A percentile compares a stretch with the other conserved stretches of the same genome.
phyloP scores from a whole-genome alignment of 2,113 vertebrate genomes.

The Ageneiosus marmoratus region DNA sequence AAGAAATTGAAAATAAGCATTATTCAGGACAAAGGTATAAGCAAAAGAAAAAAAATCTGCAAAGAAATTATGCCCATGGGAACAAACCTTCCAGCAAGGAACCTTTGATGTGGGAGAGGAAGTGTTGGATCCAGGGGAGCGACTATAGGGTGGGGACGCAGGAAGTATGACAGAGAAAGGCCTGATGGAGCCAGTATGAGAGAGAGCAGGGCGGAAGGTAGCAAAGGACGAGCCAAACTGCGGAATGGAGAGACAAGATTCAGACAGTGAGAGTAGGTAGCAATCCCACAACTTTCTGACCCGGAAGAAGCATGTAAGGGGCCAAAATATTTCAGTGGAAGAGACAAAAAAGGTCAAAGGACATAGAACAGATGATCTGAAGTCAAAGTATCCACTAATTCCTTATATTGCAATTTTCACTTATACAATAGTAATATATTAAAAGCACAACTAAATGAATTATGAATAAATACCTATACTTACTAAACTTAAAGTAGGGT shows the following conservation, averaged over 20 bases:
- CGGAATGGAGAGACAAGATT: slow-evolving; percentile 73
- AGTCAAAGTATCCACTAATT: slow-evolving; percentile 2
- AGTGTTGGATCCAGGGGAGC: slow-evolving; percentile 75
- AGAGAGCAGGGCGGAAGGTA: slow-evolving; percentile 80
- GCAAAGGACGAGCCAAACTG: slow-evolving; percentile 81
- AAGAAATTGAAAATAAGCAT: slow-evolving; percentile 42
- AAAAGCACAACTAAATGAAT: not conserved
- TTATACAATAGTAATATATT: not conserved
- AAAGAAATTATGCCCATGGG: slow-evolving; percentile 63
- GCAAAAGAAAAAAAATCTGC: slow-evolving; percentile 57
- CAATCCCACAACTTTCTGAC: not conserved
- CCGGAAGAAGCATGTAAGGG: slow-evolving; percentile 7
- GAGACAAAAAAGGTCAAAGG: not conserved
- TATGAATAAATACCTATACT: not conserved
- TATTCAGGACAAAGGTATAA: slow-evolving; percentile 25
- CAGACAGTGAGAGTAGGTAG: slow-evolving; percentile 44
- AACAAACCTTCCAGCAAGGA: slow-evolving; percentile 83
- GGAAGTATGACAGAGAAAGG: slow-evolving; percentile 81
- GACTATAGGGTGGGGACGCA: slow-evolving; percentile 77
- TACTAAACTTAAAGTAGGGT: not conserved
- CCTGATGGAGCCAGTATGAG: slow-evolving; percentile 77
- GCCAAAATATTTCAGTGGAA: slow-evolving; percentile 5
- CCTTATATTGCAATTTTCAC: not conserved
- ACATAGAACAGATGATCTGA: slow-evolving; percentile 23
- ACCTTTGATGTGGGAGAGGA: slow-evolving; percentile 81